These are phyloP conservation scores for Drosophila nigrodunni DNA, from an alignment of 1,140 invertebrate species.

Conservation along the genomic window DNA sequence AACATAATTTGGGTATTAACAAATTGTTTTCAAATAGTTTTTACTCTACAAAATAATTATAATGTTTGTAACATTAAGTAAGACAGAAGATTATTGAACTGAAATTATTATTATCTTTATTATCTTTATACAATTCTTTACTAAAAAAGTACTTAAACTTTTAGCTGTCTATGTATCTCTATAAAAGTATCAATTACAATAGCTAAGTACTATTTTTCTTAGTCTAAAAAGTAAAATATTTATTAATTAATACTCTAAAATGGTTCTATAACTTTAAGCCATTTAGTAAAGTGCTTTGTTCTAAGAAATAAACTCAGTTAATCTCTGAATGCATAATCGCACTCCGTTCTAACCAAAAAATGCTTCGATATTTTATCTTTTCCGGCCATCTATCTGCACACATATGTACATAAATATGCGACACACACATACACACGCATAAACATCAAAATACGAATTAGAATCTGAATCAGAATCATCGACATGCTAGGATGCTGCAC, in stretches of 20 bases:
- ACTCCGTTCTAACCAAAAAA: conserved; percentile 37
- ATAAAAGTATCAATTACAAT: too few species aligned
- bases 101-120: too few species aligned
- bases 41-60: too few species aligned
- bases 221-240: background rate
- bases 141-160: too few species aligned
- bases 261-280: too few species aligned
- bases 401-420: conserved; percentile 57
- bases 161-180: too few species aligned
- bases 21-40: too few species aligned
- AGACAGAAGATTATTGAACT: too few species aligned
- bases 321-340: conserved; percentile 33
- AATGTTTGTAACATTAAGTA: too few species aligned
- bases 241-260: background rate
- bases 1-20: too few species aligned
- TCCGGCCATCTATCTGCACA: conserved; percentile 81
- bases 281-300: background rate
- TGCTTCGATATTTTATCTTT: conserved; percentile 74
- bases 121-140: too few species aligned
- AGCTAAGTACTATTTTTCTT: too few species aligned
- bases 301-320: background rate
- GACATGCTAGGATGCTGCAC: conserved; percentile 36
- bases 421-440: conserved; percentile 17
- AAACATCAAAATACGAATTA: conserved; percentile 36
- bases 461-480: conserved; percentile 36